These are phyloP conservation scores for Eucriotettix oculatus DNA, from an alignment of 2,888 invertebrate species.

Conservation along the genomic window DNA sequence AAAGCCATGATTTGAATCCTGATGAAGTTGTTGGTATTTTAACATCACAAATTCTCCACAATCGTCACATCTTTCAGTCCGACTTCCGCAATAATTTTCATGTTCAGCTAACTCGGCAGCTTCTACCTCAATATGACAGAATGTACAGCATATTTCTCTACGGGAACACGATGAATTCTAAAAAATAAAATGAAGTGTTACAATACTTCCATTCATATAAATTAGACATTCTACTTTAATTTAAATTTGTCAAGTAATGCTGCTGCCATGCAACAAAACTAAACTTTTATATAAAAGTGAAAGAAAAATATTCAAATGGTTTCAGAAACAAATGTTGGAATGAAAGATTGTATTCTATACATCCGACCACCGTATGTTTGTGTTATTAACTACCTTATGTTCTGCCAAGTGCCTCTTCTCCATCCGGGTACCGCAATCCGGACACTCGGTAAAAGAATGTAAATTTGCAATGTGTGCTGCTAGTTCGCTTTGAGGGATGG, in stretches of 20 bases:
- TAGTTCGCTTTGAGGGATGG: constrained; percentile 39
- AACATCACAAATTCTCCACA: constrained; percentile 54
- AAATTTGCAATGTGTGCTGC: constrained; percentile 34
- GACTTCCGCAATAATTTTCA: constrained; percentile 50
- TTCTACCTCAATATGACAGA: constrained; percentile 46
- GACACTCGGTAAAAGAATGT: constrained; percentile 30
- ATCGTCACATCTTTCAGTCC: constrained; percentile 49
- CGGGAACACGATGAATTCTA: constrained; percentile 20
- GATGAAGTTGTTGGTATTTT: constrained; percentile 44
- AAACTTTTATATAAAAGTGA: too few species aligned
- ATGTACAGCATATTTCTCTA: constrained; percentile 31
- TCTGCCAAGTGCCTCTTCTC: constrained; percentile 21
- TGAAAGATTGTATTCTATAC: too few species aligned
- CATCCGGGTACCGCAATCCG: constrained; percentile 22
- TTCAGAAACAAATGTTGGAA: too few species aligned
- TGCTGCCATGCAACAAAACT: too few species aligned
- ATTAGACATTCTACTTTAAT: too few species aligned
- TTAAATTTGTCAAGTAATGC: too few species aligned
- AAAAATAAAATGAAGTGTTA: neutral
- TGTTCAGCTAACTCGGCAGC: constrained; percentile 42
- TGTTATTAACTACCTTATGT: constrained; percentile 27
- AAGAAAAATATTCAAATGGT: too few species aligned
- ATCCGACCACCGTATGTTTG: too few species aligned
- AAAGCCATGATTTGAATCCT: constrained; percentile 49
- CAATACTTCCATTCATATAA: too few species aligned